A percentile compares a stretch with the other conserved stretches of the same genome.
Evolutionary conservation across 2,797 vertebrate genomes (phyloP).

Genomic region (Scarus forsteni): DNA sequence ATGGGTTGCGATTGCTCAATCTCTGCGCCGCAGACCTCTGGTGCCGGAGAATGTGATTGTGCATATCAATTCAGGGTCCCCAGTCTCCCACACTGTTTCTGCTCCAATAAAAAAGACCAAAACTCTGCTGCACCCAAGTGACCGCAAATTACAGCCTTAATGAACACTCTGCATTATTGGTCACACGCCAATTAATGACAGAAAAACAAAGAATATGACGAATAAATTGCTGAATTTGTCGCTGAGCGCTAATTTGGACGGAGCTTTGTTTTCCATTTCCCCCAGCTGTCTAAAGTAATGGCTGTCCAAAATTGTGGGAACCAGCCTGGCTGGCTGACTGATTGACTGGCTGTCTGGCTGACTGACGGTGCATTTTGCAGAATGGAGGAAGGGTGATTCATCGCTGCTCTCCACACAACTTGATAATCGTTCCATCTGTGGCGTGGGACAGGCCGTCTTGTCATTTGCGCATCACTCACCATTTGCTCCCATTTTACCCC

Average conservation of each 20-base stretch:
- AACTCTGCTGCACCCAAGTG: constrained; percentile 59
- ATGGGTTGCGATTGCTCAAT: constrained; percentile 74
- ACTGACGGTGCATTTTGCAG: constrained; percentile 68
- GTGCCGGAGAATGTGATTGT: constrained; percentile 69
- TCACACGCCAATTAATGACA: constrained; percentile 64
- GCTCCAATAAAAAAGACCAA: constrained; percentile 42
- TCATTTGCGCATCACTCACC: constrained; percentile 71
- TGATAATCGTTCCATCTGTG: constrained; percentile 79
- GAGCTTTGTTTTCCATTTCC: constrained; percentile 45
- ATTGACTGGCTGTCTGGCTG: constrained; percentile 43
- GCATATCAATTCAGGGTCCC: constrained; percentile 70
- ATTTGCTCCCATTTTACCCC: constrained; percentile 48
- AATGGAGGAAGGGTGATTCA: constrained; percentile 73
- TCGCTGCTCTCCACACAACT: constrained; percentile 65
- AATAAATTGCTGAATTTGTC: constrained; percentile 45
- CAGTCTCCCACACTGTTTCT: constrained; percentile 35
- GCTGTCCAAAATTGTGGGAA: constrained; percentile 41
- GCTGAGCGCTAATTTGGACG: constrained; percentile 34
- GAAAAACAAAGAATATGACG: constrained; percentile 58
- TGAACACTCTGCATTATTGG: constrained; percentile 57
- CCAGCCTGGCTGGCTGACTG: constrained; percentile 46
- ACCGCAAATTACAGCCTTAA: constrained; percentile 61
- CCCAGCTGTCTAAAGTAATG: constrained; percentile 46
- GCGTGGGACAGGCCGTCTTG: constrained; percentile 65
- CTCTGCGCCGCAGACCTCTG: constrained; percentile 65